These are phyloP conservation scores for Thaumatotibia leucotreta DNA, from an alignment of 1,140 invertebrate genomes.

Conservation along the genomic window DNA sequence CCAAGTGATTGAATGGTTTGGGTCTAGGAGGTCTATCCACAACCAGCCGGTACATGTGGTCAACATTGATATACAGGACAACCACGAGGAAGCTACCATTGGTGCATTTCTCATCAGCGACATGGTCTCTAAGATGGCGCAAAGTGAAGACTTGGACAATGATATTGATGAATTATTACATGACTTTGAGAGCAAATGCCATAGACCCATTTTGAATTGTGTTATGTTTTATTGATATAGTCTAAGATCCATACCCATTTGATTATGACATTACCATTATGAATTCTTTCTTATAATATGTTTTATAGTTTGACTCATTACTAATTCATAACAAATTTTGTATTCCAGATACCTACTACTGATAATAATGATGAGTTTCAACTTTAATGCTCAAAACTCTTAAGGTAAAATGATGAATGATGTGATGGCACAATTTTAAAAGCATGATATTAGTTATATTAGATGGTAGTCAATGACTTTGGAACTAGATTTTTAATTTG, in stretches of 20 bases:
- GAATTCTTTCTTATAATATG: not conserved
- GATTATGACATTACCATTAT: slow-evolving; percentile 8
- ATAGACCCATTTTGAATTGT: slow-evolving; percentile 93
- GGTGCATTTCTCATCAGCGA: slow-evolving; percentile 99
- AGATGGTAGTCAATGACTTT: too few species aligned
- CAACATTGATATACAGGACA: slow-evolving; percentile 99
- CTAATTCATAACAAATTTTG: not conserved
- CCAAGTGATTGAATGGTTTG: slow-evolving; percentile 90
- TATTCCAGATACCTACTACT: not conserved
- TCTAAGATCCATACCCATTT: not conserved
- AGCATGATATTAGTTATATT: too few species aligned
- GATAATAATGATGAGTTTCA: not conserved
- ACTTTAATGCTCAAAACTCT: not conserved
- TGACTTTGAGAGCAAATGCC: slow-evolving; percentile 94
- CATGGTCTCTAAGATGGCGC: slow-evolving; percentile 92
- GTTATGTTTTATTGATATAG: slow-evolving; percentile 92
- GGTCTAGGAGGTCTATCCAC: slow-evolving; percentile 81
- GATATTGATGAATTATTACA: slow-evolving; percentile 98
- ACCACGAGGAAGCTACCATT: slow-evolving; percentile 99
- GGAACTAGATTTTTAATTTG: too few species aligned
- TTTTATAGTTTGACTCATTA: not conserved
- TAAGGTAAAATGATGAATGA: too few species aligned
- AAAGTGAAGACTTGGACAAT: slow-evolving; percentile 97
- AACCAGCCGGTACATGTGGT: slow-evolving; percentile 96
- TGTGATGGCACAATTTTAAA: too few species aligned